Conservation (phyloP, 2,113 vertebrate species). For the Amia ocellicauda region DNA sequence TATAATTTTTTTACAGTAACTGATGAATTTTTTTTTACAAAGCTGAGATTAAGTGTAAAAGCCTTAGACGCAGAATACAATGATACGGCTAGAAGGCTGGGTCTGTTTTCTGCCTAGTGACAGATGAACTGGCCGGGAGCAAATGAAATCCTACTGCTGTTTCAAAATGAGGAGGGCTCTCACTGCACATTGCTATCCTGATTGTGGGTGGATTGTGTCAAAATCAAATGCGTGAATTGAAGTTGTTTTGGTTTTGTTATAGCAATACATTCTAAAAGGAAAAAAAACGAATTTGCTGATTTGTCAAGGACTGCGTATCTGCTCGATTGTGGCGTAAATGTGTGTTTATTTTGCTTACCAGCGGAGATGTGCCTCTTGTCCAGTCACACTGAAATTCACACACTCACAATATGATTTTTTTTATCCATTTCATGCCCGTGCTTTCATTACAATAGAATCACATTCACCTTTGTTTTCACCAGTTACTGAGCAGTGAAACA, state of each 20-base stretch:
- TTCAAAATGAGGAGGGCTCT: slow-evolving; percentile 55
- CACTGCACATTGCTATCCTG: slow-evolving; percentile 36
- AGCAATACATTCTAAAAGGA: background rate
- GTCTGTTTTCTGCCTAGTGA: slow-evolving; percentile 74
- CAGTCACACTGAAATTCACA: background rate
- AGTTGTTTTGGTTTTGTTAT: background rate
- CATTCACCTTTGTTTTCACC: too few relatives aligned
- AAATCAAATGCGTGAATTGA: background rate
- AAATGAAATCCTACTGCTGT: slow-evolving; percentile 52
- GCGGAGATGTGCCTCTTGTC: background rate
- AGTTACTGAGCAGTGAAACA: too few relatives aligned
- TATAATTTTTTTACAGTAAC: slow-evolving; percentile 36
- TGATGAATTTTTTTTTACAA: slow-evolving; percentile 48
- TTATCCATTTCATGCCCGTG: too few relatives aligned
- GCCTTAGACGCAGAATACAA: slow-evolving; percentile 16
- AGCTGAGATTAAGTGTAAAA: slow-evolving; percentile 55
- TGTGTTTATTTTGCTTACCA: background rate
- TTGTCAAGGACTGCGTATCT: background rate
- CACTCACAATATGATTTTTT: background rate
- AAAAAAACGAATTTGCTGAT: background rate
- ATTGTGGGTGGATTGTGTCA: slow-evolving; percentile 29
- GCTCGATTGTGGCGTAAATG: too few relatives aligned
- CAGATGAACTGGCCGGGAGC: slow-evolving; percentile 59
- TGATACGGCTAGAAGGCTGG: slow-evolving; percentile 43
- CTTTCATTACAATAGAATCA: too few relatives aligned